Evolutionary conservation across 1,140 invertebrate genomes (phyloP).

Genomic region (Tenebrio molitor): DNA sequence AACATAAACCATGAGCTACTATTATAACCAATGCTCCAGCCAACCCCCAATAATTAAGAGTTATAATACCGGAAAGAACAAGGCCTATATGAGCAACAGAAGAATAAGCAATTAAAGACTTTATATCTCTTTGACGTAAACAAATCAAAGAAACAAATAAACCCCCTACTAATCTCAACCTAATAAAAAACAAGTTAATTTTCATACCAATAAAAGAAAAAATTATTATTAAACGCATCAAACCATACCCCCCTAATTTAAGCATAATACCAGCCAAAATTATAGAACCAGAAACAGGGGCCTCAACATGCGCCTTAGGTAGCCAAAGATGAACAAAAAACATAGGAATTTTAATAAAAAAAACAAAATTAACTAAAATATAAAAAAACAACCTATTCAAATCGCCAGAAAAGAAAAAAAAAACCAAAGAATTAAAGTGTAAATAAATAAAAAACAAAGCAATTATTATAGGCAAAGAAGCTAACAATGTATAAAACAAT

Average conservation of each 20-base stretch:
- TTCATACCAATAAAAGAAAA: constrained; percentile 65
- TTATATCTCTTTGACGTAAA: constrained; percentile 74
- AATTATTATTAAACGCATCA: constrained; percentile 70
- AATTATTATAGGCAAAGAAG: constrained; percentile 73
- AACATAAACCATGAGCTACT: constrained; percentile 75
- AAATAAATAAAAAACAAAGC: constrained; percentile 69
- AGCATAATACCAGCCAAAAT: constrained; percentile 79
- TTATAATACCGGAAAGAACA: constrained; percentile 69
- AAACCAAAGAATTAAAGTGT: constrained; percentile 65
- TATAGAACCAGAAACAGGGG: constrained; percentile 78
- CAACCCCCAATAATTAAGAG: constrained; percentile 67
- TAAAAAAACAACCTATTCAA: constrained; percentile 69
- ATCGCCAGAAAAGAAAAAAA: constrained; percentile 67
- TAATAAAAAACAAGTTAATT: constrained; percentile 68
- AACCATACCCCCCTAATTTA: constrained; percentile 77
- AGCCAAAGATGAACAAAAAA: constrained; percentile 79
- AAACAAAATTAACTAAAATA: constrained; percentile 70
- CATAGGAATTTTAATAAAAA: constrained; percentile 80
- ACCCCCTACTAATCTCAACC: constrained; percentile 71
- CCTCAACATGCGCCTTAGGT: constrained; percentile 81
- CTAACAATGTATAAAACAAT: constrained; percentile 75
- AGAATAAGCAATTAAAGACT: constrained; percentile 76
- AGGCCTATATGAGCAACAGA: constrained; percentile 73
- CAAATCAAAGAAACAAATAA: constrained; percentile 72
- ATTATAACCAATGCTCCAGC: constrained; percentile 72